Evolutionary conservation across 2,888 invertebrate species (phyloP).

Genomic region (Tineola bisselliella): DNA sequence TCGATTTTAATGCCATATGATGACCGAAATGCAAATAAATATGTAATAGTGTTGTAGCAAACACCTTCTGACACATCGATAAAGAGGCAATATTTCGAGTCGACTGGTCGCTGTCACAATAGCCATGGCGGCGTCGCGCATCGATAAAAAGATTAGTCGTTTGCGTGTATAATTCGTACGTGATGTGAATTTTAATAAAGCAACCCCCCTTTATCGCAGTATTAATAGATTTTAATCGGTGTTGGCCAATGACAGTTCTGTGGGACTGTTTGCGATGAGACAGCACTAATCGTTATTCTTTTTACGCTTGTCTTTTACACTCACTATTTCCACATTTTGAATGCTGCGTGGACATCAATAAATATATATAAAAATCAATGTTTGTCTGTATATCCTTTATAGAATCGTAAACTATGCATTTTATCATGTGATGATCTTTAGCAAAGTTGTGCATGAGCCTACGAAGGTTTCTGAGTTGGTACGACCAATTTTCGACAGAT

Average conservation of each 20-base stretch:
- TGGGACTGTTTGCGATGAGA: conserved; percentile 8
- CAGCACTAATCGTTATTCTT: neutral
- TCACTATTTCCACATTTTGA: neutral
- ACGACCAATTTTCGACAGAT: too few species aligned
- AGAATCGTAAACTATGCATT: too few species aligned
- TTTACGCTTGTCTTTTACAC: neutral
- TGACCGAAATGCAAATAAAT: too few species aligned
- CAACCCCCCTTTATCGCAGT: conserved; percentile 37
- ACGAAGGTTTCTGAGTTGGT: too few species aligned
- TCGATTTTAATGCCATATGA: too few species aligned
- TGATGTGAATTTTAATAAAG: conserved; percentile 59
- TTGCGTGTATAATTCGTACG: conserved; percentile 57
- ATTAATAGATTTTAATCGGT: conserved; percentile 63
- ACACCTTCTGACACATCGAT: conserved; percentile 32
- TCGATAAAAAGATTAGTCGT: conserved; percentile 63
- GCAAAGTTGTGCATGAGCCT: too few species aligned
- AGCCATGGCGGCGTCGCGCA: conserved; percentile 19
- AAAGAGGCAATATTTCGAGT: conserved; percentile 15
- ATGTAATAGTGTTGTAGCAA: conserved; percentile 30
- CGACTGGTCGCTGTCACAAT: conserved; percentile 4
- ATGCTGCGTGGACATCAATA: too few species aligned
- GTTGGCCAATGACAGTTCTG: conserved; percentile 29
- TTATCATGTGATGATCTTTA: too few species aligned
- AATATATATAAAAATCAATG: too few species aligned
- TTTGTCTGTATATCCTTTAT: too few species aligned